Evolutionary conservation across 2,888 invertebrate species (phyloP).

Genomic region (Tineola bisselliella): DNA sequence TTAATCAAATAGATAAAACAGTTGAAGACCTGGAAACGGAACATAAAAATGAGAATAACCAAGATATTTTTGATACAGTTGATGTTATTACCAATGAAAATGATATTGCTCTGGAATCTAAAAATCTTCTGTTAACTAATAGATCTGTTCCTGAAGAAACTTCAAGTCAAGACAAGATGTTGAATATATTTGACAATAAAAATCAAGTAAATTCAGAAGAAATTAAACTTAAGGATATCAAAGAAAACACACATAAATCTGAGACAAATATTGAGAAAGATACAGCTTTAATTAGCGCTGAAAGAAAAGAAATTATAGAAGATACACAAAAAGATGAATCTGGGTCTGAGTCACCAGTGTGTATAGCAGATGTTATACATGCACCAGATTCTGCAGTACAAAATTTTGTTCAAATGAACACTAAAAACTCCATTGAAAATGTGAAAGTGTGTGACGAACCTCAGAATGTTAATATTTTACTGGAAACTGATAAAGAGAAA

Average conservation of each 20-base stretch:
- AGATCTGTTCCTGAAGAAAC: too few relatives aligned
- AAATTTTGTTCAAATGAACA: neutral
- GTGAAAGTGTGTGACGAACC: neutral
- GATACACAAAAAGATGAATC: neutral
- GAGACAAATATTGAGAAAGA: neutral
- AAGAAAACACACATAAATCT: neutral
- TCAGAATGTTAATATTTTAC: neutral
- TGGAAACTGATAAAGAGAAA: neutral
- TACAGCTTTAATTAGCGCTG: neutral
- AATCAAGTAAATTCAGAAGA: neutral
- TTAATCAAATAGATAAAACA: neutral
- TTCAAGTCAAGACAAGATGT: too few relatives aligned
- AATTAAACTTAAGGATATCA: neutral
- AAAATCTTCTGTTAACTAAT: too few relatives aligned
- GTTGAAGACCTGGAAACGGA: neutral
- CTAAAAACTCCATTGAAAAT: neutral
- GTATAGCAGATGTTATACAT: slow-evolving; percentile 1
- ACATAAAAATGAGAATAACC: neutral
- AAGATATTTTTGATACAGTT: neutral
- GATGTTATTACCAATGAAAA: neutral
- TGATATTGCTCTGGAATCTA: too few relatives aligned
- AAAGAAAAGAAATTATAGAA: neutral
- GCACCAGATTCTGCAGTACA: neutral
- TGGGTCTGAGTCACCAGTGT: neutral
- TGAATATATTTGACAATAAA: neutral